Conservation (phyloP, 2,113 vertebrate genomes). For the Chaetorhynchus papuensis region DNA sequence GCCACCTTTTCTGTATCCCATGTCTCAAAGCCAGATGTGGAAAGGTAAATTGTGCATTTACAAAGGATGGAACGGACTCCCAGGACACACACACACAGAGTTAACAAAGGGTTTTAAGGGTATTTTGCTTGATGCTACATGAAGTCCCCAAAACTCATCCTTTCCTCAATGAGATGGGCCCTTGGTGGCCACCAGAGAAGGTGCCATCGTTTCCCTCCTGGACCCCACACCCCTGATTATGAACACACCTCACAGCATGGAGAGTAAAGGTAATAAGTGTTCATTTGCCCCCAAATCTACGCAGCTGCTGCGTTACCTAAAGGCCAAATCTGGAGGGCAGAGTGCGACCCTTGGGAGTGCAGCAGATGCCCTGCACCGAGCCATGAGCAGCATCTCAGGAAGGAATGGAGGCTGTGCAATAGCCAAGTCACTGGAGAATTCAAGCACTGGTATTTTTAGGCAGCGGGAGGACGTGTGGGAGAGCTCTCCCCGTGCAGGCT, state of each 20-base stretch:
- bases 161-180: not conserved
- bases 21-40: not conserved
- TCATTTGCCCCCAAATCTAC: fast-evolving
- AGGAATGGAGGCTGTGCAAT: not conserved
- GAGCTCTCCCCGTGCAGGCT: conserved; percentile 22
- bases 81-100: not conserved
- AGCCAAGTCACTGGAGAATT: conserved; percentile 21
- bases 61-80: not conserved
- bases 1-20: not conserved
- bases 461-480: conserved; percentile 7
- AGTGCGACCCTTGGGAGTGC: not conserved
- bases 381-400: not conserved
- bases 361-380: not conserved
- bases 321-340: not conserved
- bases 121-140: not conserved
- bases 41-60: not conserved
- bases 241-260: fast-evolving
- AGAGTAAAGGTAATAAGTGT: not conserved
- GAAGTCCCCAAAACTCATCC: not conserved
- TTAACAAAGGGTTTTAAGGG: not conserved
- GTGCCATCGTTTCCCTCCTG: not conserved
- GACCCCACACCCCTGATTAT: no score
- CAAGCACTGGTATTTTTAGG: conserved; percentile 32
- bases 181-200: not conserved
- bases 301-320: not conserved